phyloP scores from a whole-genome alignment of 2,113 vertebrate genomes.

The Dipodomys ordii region DNA sequence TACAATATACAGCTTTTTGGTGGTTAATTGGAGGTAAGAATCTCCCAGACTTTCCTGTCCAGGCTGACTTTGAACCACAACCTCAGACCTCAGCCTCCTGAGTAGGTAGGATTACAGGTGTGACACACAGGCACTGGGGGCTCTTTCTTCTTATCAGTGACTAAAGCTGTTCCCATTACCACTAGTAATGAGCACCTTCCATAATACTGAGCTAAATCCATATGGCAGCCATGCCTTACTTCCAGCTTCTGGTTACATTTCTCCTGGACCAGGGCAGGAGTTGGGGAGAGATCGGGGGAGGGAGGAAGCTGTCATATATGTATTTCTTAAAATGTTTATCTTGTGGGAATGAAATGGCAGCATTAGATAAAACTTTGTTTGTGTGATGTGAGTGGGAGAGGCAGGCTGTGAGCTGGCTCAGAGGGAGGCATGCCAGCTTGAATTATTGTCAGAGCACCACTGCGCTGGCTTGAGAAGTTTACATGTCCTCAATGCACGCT shows the following conservation, averaged over 20 bases:
- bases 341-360: background rate
- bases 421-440: background rate
- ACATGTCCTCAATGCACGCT: background rate
- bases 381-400: background rate
- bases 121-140: too few relatives aligned
- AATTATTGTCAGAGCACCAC: background rate
- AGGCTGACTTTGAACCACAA: too few relatives aligned
- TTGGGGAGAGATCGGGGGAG: background rate
- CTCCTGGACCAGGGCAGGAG: background rate
- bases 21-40: too few relatives aligned
- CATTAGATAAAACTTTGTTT: background rate
- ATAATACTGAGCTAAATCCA: background rate
- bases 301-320: background rate
- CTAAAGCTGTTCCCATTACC: background rate
- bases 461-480: background rate
- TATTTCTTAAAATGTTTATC: conserved; percentile 45
- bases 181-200: background rate
- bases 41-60: too few relatives aligned
- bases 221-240: background rate
- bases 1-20: too few relatives aligned
- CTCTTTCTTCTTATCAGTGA: background rate
- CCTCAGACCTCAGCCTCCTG: too few relatives aligned
- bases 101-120: too few relatives aligned
- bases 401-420: background rate
- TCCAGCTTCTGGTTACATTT: background rate